phyloP scores from a whole-genome alignment of 1,140 invertebrate genomes.

The Metopolophium dirhodum region DNA sequence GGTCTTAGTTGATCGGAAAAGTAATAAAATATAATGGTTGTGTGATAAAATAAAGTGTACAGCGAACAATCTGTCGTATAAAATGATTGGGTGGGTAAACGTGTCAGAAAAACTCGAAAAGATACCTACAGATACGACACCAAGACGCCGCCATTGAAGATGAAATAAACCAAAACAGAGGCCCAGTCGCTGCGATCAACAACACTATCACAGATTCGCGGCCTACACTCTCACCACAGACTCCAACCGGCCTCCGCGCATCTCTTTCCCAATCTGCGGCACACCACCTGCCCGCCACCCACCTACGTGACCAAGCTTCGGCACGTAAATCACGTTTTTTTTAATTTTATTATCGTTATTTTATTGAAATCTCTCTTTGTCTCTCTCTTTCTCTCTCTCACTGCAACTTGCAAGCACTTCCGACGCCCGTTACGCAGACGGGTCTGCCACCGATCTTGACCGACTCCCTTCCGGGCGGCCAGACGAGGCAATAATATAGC shows the following conservation, averaged over 20 bases:
- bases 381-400: background rate
- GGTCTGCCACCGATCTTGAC: background rate
- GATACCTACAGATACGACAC: background rate
- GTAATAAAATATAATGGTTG: background rate
- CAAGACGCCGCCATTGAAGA: background rate
- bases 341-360: background rate
- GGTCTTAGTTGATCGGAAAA: background rate
- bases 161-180: background rate
- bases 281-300: constrained; percentile 3
- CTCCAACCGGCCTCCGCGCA: background rate
- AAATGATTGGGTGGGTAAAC: background rate
- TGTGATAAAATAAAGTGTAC: background rate
- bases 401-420: background rate
- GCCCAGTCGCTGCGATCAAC: background rate
- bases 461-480: background rate
- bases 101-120: background rate
- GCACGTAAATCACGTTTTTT: constrained; percentile 34
- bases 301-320: background rate
- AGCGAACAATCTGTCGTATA: background rate
- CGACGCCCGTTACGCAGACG: background rate
- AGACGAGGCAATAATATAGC: background rate
- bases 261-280: background rate
- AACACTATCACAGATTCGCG: background rate
- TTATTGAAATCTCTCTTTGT: background rate
- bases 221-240: background rate